Evolutionary conservation across 23 tunicate genomes (phyloP).

Genomic region (Phallusia fumigata): DNA sequence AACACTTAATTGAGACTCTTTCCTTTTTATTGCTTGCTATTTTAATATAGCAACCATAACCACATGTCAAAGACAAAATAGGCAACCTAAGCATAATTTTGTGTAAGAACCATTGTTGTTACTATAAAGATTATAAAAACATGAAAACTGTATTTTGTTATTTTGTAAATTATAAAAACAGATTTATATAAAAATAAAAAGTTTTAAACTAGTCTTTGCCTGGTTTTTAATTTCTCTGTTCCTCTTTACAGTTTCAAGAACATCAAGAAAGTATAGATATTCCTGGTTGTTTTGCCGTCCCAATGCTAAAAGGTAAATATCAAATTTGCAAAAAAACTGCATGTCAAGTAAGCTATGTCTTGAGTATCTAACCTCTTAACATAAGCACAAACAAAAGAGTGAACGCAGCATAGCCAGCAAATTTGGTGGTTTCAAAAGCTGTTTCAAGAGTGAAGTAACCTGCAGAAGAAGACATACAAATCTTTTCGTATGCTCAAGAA

Average conservation of each 20-base stretch:
- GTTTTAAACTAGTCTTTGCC: too few relatives aligned
- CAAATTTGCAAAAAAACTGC: not conserved
- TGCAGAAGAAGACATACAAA: not conserved
- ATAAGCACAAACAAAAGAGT: conserved; percentile 35
- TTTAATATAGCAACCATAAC: too few relatives aligned
- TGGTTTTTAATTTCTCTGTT: not conserved
- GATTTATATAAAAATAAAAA: too few relatives aligned
- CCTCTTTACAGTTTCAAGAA: conserved; percentile 15
- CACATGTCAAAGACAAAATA: too few relatives aligned
- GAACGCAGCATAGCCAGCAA: conserved; percentile 37
- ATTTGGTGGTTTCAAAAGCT: conserved; percentile 26
- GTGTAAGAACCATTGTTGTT: too few relatives aligned
- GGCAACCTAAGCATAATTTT: too few relatives aligned
- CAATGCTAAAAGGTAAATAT: conserved; percentile 24
- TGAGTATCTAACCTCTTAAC: conserved; percentile 27
- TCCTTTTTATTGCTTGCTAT: too few relatives aligned
- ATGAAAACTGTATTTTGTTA: too few relatives aligned
- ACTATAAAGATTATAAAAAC: too few relatives aligned
- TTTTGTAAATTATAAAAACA: too few relatives aligned
- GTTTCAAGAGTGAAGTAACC: conserved; percentile 35
- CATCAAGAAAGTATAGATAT: conserved; percentile 41
- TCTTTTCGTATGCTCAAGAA: not conserved
- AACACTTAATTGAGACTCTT: too few relatives aligned
- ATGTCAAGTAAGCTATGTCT: not conserved
- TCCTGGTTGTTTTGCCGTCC: conserved; percentile 57